Evolutionary conservation across 2,797 vertebrate genomes (phyloP), one percentile per base, ranked within the genome.

Genomic region (Karalla daura): DNA sequence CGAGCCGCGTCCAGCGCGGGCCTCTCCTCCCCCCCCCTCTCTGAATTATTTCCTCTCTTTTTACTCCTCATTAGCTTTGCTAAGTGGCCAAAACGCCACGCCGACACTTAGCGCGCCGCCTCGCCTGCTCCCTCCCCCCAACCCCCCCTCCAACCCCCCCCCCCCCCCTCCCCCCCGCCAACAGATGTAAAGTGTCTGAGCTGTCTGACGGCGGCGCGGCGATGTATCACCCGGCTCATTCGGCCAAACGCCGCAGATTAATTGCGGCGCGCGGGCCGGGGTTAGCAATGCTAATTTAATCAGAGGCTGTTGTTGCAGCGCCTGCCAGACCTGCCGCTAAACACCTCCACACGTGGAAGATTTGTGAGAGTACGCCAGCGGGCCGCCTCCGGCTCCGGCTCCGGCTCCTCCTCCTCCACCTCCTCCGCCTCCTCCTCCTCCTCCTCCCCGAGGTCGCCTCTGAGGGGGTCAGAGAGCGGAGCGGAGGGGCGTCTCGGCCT

Each of bases 281-380:
- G 85, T 91, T 89, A 89, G 88, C 89, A 90, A 90, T 91, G 90
- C 90, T 93, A 92, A 93, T 94, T 91, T 93, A 93, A 92, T 93
- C 90, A 92, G 75, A 68, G 78, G 54, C 56, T 76, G 74, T 52
- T 71, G 81, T 51, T 74, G 76, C 51, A 14, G 37, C 47, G 4
- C 15, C 1, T n/a, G 73, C 43, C 78, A 76, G 60, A 64, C 23
- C 65, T 39, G 73, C 73, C 50, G 58, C 30, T 62, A 15, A 80
- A 59, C 14, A 51, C 33, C 58, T 55, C 32, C 7, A 66, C 70
- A 68, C 53, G 44, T 24, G 51, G 59, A 11, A 53, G 62, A 44
- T 74, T 35, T 65, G 67, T 67, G 36, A 32, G 45, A 51, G 40
- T 52, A n/a, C n/a, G n/a, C n/a, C n/a, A n/a, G n/a, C n/a, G n/a